A percentile compares a stretch with the other conserved stretches of the same genome.
Evolutionary conservation across 2,888 invertebrate genomes (phyloP).

Genomic region (Drosophila falleni): DNA sequence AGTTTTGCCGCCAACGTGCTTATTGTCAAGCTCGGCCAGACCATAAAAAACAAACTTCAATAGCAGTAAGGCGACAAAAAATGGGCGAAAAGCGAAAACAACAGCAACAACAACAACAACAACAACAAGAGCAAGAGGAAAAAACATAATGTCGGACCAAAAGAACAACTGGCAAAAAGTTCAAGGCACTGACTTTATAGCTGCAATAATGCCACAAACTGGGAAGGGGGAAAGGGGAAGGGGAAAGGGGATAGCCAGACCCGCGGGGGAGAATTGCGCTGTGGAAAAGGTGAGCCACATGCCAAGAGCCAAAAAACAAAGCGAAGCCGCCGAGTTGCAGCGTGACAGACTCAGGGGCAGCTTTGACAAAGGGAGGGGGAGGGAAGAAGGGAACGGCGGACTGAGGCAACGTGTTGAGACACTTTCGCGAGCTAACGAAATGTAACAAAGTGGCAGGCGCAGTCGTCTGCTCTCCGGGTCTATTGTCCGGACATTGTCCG

Average conservation of each 20-base stretch:
- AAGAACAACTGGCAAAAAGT: constrained; percentile 70
- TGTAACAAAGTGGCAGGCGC: constrained; percentile 73
- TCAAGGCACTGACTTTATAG: constrained; percentile 82
- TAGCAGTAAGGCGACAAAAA: constrained; percentile 80
- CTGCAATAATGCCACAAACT: constrained; percentile 70
- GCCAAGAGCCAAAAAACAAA: constrained; percentile 57
- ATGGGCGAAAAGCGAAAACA: constrained; percentile 42
- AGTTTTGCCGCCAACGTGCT: constrained; percentile 78
- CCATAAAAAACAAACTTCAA: constrained; percentile 81
- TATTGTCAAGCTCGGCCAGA: constrained; percentile 79
- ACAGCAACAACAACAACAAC: constrained; percentile 28
- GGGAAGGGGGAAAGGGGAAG: constrained; percentile 11
- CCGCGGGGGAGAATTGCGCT: constrained; percentile 7
- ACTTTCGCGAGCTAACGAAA: constrained; percentile 78
- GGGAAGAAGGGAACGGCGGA: constrained; percentile 14
- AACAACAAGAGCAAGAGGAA: constrained; percentile 22
- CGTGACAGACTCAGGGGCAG: constrained; percentile 20
- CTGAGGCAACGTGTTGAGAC: constrained; percentile 73
- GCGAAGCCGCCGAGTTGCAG: constrained; percentile 60
- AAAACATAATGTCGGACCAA: constrained; percentile 49
- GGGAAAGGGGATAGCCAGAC: constrained; percentile 5
- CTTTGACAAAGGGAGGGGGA: constrained; percentile 8
- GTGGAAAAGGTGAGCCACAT: constrained; percentile 67
- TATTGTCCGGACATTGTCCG: constrained; percentile 44
- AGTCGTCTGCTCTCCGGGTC: constrained; percentile 32